Percentiles rank a stretch among this genome's conserved stretches.
Conservation (phyloP, 1,140 invertebrate genomes). For the Leptonema lineaticorne region DNA sequence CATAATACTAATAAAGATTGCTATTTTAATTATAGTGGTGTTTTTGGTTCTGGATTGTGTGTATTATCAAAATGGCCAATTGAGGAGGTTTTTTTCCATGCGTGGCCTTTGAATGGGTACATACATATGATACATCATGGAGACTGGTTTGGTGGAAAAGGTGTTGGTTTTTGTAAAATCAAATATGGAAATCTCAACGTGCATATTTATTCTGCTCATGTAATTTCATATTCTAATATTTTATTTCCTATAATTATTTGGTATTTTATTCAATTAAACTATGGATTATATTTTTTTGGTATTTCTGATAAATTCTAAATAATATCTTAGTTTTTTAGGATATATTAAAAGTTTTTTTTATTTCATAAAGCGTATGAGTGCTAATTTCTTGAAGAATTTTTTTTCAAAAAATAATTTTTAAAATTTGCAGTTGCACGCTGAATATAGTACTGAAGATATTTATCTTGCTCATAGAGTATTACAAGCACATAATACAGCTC, state of each 20-base stretch:
- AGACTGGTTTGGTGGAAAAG: conserved; percentile 98
- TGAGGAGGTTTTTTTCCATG: conserved; percentile 84
- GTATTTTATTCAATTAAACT: too few species aligned
- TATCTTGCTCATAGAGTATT: conserved; percentile 87
- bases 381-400: conserved; percentile 34
- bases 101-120: conserved; percentile 95
- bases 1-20: conserved; percentile 14
- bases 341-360: too few species aligned
- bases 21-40: conserved; percentile 67
- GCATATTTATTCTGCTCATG: conserved; percentile 90
- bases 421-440: conserved; percentile 91
- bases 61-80: conserved; percentile 88
- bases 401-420: too few species aligned
- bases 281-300: too few species aligned
- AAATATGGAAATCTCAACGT: conserved; percentile 67
- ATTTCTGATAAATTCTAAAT: too few species aligned
- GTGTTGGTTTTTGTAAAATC: conserved; percentile 85
- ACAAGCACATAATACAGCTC: conserved; percentile 92
- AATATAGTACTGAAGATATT: conserved; percentile 86
- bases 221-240: too few species aligned
- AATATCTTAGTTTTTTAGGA: too few species aligned
- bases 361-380: too few species aligned
- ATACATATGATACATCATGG: conserved; percentile 95
- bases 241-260: too few species aligned
- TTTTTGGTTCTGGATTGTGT: conserved; percentile 89